phyloP scores from a whole-genome alignment of 37 sponge, comb jelly and placozoan species.

The Bolinopsis microptera region DNA sequence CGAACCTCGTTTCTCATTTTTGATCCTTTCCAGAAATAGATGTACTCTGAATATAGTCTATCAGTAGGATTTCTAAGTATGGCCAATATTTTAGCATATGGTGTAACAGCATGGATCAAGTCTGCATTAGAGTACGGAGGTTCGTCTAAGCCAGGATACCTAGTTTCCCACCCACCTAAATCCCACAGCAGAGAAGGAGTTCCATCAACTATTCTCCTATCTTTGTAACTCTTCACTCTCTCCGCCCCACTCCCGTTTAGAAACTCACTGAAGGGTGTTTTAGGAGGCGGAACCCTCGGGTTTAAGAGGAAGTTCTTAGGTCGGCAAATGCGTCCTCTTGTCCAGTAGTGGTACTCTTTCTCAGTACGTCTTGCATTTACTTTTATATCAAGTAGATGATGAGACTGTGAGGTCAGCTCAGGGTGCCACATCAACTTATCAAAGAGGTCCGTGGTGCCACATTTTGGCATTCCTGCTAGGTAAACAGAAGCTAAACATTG shows the following conservation, averaged over 20 bases:
- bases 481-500: constrained; percentile 20
- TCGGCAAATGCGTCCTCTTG: not conserved
- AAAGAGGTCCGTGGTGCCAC: constrained; percentile 40
- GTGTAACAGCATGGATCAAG: constrained; percentile 61
- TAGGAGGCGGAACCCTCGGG: not conserved
- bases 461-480: constrained; percentile 18
- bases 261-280: not conserved
- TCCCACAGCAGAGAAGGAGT: constrained; percentile 35
- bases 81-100: constrained; percentile 68
- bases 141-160: not conserved
- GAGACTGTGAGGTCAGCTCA: not conserved
- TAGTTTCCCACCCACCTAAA: constrained; percentile 19
- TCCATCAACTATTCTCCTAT: not conserved
- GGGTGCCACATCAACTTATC: constrained; percentile 37
- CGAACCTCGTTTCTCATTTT: not conserved
- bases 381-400: too few species aligned
- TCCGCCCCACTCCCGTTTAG: not conserved
- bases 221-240: too few species aligned
- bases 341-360: constrained; percentile 58
- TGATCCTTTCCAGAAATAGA: not conserved
- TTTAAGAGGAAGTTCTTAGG: not conserved
- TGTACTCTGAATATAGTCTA: constrained; percentile 70
- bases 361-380: not conserved
- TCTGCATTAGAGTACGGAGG: constrained; percentile 38
- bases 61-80: constrained; percentile 71